Conservation (phyloP, 2,113 vertebrate species). For the Halichoerus grypus region DNA sequence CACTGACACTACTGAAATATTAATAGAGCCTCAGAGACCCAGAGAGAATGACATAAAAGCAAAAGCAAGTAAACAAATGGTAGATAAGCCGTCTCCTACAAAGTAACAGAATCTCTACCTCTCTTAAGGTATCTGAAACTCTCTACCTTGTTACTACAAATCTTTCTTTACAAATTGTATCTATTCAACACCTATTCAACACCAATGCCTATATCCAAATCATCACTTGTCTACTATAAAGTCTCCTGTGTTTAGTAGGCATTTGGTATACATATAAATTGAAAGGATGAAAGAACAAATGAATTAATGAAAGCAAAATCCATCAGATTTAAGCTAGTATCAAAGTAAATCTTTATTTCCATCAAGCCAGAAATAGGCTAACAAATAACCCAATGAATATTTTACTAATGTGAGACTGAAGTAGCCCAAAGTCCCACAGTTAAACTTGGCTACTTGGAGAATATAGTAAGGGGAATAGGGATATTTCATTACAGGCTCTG, state of each 20-base stretch:
- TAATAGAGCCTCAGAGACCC: background rate
- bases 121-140: background rate
- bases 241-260: background rate
- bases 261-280: background rate
- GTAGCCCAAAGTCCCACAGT: rapidly evolving
- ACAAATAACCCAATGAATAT: background rate
- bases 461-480: background rate
- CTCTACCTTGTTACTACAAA: background rate
- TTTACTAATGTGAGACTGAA: background rate
- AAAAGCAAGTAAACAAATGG: background rate
- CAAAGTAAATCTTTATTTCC: background rate
- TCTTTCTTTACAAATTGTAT: background rate
- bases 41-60: background rate
- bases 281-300: background rate
- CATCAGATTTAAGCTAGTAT: background rate
- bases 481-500: background rate
- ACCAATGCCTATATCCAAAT: background rate
- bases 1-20: background rate
- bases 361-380: background rate
- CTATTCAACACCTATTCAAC: background rate
- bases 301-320: background rate
- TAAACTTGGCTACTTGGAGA: background rate
- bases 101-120: background rate
- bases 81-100: background rate
- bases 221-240: background rate